phyloP scores from a whole-genome alignment of 2,113 vertebrate genomes.

The Grallaria varia region DNA sequence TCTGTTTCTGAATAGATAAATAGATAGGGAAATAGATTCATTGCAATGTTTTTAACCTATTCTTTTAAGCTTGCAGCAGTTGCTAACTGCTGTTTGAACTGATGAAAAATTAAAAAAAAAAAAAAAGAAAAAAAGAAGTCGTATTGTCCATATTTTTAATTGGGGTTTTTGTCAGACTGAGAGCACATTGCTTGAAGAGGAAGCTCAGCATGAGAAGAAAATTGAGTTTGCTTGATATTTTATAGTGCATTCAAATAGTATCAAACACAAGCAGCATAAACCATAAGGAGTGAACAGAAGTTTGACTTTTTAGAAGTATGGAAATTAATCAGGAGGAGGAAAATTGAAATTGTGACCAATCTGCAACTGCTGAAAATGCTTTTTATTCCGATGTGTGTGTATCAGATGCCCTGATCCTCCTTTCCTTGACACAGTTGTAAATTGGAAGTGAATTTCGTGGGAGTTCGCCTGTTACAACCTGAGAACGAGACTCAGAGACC shows the following conservation, averaged over 20 bases:
- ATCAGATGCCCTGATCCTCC: constrained; percentile 42
- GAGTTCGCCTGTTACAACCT: constrained; percentile 14
- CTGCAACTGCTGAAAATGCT: constrained; percentile 6
- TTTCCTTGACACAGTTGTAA: constrained; percentile 41
- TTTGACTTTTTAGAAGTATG: constrained; percentile 39
- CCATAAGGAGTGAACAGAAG: constrained; percentile 63
- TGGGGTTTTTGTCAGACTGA: not conserved
- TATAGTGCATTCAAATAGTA: constrained; percentile 9
- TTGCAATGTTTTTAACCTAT: not conserved
- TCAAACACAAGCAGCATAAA: constrained; percentile 21
- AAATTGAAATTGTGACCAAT: constrained; percentile 47
- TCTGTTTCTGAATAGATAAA: not conserved
- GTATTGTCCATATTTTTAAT: not conserved
- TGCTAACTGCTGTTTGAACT: not conserved
- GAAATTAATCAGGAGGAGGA: constrained; percentile 42
- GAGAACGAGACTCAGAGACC: constrained; percentile 3
- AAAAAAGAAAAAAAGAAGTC: not conserved
- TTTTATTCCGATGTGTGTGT: constrained; percentile 16
- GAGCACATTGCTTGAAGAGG: not conserved
- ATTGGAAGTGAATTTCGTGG: constrained; percentile 15
- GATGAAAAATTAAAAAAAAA: not conserved
- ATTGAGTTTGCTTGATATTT: not conserved
- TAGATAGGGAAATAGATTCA: not conserved
- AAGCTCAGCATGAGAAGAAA: not conserved
- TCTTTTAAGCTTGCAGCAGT: not conserved